Percentiles rank a stretch among this genome's conserved stretches.
Evolutionary conservation across 2,113 vertebrate genomes (phyloP).

Genomic region (Antennarius striatus): DNA sequence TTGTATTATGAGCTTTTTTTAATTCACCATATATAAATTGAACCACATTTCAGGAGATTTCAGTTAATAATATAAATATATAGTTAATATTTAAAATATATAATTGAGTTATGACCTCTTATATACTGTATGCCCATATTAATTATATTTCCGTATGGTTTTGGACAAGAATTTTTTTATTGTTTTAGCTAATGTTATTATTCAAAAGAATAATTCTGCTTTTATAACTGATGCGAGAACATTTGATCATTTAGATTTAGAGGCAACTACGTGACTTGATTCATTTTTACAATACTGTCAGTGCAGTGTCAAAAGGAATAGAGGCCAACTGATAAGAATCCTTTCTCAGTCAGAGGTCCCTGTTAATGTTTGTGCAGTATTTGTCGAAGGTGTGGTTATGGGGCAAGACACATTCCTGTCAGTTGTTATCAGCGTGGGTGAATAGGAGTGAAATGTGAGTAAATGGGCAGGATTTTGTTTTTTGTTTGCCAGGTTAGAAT

Average conservation of each 20-base stretch:
- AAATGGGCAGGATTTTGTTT: not conserved
- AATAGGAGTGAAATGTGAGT: slow-evolving; percentile 14
- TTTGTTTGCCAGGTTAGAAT: not conserved
- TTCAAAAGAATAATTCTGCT: too few species aligned
- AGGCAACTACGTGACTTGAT: not conserved
- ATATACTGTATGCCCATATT: too few species aligned
- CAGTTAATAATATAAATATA: not conserved
- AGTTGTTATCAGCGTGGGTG: not conserved
- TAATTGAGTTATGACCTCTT: too few species aligned
- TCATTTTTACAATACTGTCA: slow-evolving; percentile 9
- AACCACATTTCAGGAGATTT: not conserved
- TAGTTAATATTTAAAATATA: too few species aligned
- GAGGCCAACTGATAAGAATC: slow-evolving; percentile 12
- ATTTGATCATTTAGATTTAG: not conserved
- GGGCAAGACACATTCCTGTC: slow-evolving; percentile 22
- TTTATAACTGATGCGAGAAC: not conserved
- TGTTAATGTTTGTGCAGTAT: slow-evolving; percentile 30
- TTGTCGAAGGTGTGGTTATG: slow-evolving; percentile 39
- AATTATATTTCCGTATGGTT: too few species aligned
- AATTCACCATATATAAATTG: not conserved
- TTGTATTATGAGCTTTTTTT: not conserved
- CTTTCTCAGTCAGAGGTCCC: not conserved
- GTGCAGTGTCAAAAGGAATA: not conserved
- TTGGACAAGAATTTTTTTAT: too few species aligned
- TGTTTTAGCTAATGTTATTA: too few species aligned